Evolutionary conservation across 2,888 invertebrate species (phyloP).

Genomic region (Lepidochrysops patricia): DNA sequence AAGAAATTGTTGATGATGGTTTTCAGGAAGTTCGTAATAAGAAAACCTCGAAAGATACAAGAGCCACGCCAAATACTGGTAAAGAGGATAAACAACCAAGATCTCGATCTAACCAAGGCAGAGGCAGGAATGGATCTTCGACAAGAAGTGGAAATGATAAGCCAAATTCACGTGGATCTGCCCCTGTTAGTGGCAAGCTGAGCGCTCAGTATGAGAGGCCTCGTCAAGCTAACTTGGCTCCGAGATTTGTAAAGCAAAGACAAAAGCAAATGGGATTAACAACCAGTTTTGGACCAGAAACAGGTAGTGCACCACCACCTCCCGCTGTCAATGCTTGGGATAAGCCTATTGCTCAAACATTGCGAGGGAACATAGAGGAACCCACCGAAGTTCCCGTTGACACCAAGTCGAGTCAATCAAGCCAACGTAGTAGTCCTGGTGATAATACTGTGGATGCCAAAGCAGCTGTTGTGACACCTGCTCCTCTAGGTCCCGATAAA

Average conservation of each 20-base stretch:
- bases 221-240: slow-evolving; percentile 79
- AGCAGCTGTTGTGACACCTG: slow-evolving; percentile 36
- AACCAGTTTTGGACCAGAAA: slow-evolving; percentile 63
- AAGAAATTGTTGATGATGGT: slow-evolving; percentile 78
- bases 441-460: slow-evolving; percentile 50
- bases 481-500: slow-evolving; percentile 59
- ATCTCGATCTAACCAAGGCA: slow-evolving; percentile 64
- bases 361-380: slow-evolving; percentile 73
- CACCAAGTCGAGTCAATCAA: slow-evolving; percentile 55
- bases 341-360: slow-evolving; percentile 83
- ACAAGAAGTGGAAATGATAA: slow-evolving; percentile 59
- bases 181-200: slow-evolving; percentile 47
- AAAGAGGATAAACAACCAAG: slow-evolving; percentile 64
- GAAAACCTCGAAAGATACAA: slow-evolving; percentile 80
- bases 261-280: slow-evolving; percentile 69
- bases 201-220: slow-evolving; percentile 63
- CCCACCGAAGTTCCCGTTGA: slow-evolving; percentile 40
- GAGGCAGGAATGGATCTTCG: slow-evolving; percentile 59
- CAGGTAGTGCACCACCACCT: slow-evolving; percentile 77
- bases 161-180: slow-evolving; percentile 46
- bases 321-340: slow-evolving; percentile 89
- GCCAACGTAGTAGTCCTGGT: slow-evolving; percentile 62
- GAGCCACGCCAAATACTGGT: slow-evolving; percentile 32
- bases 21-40: slow-evolving; percentile 91
- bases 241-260: slow-evolving; percentile 85